Base-by-base conservation (phyloP, 2,888 invertebrate genomes). In the Eupithecia exiguata region DNA sequence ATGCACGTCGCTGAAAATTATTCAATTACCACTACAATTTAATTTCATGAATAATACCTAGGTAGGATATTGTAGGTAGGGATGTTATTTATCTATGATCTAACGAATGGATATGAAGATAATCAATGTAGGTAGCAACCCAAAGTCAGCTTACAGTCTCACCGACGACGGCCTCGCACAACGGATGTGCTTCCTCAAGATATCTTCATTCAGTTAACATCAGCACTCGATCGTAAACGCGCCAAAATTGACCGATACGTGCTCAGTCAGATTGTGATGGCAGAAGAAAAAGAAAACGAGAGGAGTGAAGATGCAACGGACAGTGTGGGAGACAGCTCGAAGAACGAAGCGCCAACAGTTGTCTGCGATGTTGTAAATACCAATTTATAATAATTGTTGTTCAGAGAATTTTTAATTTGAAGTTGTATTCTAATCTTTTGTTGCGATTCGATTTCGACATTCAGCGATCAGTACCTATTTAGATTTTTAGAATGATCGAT, bases 101-200 rank as follows among this genome's bases (percentile, higher is more conserved):
- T 25, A 58, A 58, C n/a, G n/a, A n/a, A n/a, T 5, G 58, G 58
- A 58, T 58, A 58, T 25, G 58, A 58, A 58, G 21, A 58, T 58
- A 58, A 58, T 58, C 58, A 58, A 58, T 53, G 4, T 21, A 49
- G n/a, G 7, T n/a, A 46, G n/a, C 58, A 58, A 58, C 25, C 25
- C 58, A 25, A 58, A 58, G 58, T 14, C 58, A 25, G 58, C 21
- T 58, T 21, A 25, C 58, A 21, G 53, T 67, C 62, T 69, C 69
- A 53, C 49, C 49, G 49, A 53, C 0, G 9, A 40, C 25, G 67
- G 67, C 76, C 76, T 76, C 69, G 76, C 53, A 0, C 6, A 84
- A 82, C 88, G 93, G 92, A 93, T 91, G 82, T 83, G 81, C 78
- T 79, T 81, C 82, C 83, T 89, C 87, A 25, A 66, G 84, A 78